These are phyloP conservation scores for Helicorthomorpha holstii DNA, from an alignment of 1,140 invertebrate species.

Conservation along the genomic window DNA sequence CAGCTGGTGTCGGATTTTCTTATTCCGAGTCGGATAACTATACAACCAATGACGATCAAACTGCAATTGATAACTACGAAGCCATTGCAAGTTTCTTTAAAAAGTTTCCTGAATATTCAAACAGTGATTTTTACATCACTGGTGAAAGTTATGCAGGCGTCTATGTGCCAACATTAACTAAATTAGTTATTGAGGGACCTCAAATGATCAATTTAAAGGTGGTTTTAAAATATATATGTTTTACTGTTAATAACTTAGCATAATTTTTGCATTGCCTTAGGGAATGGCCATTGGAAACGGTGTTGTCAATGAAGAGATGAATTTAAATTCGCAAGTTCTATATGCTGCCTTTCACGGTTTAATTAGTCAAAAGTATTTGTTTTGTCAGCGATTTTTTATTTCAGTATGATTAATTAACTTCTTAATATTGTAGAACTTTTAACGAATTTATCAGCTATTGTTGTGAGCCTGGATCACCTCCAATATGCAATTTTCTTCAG, in stretches of 20 bases:
- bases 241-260: too few relatives aligned
- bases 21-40: constrained; percentile 32
- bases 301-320: constrained; percentile 23
- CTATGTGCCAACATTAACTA: constrained; percentile 32
- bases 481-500: neutral
- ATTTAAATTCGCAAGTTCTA: constrained; percentile 23
- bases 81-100: constrained; percentile 32
- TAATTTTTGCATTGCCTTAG: too few relatives aligned
- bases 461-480: neutral
- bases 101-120: constrained; percentile 31
- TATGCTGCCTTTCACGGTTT: neutral
- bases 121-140: constrained; percentile 27
- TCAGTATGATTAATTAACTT: constrained; percentile 4
- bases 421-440: neutral
- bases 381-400: neutral
- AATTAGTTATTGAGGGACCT: constrained; percentile 25
- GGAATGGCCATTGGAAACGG: constrained; percentile 37
- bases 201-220: constrained; percentile 26
- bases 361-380: neutral
- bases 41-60: constrained; percentile 30
- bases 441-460: neutral
- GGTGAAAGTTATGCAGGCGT: constrained; percentile 32
- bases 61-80: constrained; percentile 25
- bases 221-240: neutral
- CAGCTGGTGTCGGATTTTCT: constrained; percentile 37